A percentile compares a stretch with the other conserved stretches of the same genome.
Conservation (phyloP, 2,797 vertebrate species). For the Macropus fuliginosus region DNA sequence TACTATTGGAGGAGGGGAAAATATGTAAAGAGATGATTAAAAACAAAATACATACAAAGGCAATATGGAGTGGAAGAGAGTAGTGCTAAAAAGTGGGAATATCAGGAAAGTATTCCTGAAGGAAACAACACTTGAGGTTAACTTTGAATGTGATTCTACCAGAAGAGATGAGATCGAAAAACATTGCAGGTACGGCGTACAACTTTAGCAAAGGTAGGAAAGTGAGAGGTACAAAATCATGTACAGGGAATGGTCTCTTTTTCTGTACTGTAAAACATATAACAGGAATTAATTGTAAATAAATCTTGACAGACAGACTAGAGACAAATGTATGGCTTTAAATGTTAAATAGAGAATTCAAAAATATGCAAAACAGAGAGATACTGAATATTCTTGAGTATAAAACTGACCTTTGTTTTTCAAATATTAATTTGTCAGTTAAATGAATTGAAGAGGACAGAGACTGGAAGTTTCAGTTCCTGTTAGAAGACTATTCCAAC, state of each 20-base stretch:
- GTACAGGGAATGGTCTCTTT: neutral
- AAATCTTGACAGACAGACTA: neutral
- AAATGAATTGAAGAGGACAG: neutral
- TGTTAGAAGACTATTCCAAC: neutral
- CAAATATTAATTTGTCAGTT: neutral
- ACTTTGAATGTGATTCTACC: neutral
- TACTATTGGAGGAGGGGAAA: neutral
- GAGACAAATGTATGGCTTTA: neutral
- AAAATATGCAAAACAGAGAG: neutral
- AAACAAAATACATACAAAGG: neutral
- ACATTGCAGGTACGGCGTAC: too few relatives aligned
- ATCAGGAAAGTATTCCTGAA: neutral
- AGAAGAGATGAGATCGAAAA: neutral
- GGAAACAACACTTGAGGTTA: neutral
- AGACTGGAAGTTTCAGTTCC: neutral
- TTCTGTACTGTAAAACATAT: neutral
- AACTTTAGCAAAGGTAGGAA: neutral
- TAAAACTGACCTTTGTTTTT: neutral
- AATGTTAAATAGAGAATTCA: neutral
- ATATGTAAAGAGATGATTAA: neutral
- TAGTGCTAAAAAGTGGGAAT: neutral
- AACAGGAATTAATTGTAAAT: neutral
- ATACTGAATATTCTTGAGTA: neutral
- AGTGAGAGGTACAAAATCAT: neutral
- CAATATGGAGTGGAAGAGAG: neutral